Conservation (phyloP, 2,113 vertebrate genomes). For the Triplophysa siluroides region DNA sequence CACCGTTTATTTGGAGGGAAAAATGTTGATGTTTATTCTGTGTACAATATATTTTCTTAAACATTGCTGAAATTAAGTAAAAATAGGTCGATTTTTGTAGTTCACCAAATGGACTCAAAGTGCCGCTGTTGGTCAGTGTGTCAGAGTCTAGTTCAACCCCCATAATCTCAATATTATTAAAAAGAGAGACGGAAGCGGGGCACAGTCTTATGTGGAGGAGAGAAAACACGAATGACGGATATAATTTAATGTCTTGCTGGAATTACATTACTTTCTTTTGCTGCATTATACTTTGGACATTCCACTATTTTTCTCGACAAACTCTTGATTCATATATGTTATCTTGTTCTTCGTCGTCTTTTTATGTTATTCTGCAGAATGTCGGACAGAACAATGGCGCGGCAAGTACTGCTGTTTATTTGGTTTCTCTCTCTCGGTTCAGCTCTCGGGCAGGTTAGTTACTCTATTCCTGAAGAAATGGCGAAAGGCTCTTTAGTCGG, state of each 20-base stretch:
- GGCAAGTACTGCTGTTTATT: constrained; percentile 51
- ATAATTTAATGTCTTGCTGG: neutral
- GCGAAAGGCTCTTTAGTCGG: constrained; percentile 50
- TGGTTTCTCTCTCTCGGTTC: constrained; percentile 6
- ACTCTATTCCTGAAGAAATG: constrained; percentile 55
- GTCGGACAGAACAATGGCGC: constrained; percentile 52
- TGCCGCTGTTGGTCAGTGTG: constrained; percentile 52
- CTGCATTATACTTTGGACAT: too few relatives aligned
- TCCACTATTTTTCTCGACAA: neutral
- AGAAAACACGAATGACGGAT: neutral
- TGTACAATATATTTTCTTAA: too few relatives aligned
- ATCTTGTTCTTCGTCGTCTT: neutral
- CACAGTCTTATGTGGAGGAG: constrained; percentile 3
- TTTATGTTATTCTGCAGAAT: neutral
- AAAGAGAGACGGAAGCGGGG: constrained; percentile 18
- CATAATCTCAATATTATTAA: constrained; percentile 12
- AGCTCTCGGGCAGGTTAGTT: constrained; percentile 48
- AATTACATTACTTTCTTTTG: neutral
- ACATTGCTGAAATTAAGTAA: too few relatives aligned
- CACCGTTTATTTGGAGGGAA: too few relatives aligned
- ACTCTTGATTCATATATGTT: neutral
- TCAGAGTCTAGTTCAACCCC: constrained; percentile 32
- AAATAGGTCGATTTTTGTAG: neutral
- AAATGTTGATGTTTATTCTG: too few relatives aligned
- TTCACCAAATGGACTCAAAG: constrained; percentile 33